These are phyloP conservation scores for Pardalotus punctatus DNA, from an alignment of 2,113 vertebrate genomes.

Conservation along the genomic window DNA sequence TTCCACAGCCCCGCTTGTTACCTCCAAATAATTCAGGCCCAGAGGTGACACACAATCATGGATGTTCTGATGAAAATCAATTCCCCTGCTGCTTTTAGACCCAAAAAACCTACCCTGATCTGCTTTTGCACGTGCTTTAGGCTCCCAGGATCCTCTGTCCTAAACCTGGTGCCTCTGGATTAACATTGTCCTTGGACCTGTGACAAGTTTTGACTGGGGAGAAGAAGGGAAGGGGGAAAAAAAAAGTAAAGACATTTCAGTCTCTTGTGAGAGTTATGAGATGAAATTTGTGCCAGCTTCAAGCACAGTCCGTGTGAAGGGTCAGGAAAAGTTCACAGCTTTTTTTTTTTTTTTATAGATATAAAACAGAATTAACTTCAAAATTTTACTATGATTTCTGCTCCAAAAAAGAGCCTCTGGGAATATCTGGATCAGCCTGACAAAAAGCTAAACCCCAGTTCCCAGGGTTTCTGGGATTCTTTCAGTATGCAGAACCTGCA, in stretches of 20 bases:
- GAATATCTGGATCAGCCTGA: not conserved
- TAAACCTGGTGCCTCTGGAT: not conserved
- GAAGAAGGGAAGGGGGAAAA: not conserved
- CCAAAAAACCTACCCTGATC: not conserved
- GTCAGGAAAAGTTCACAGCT: conserved; percentile 56
- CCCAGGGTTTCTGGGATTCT: not conserved
- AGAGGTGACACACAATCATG: not conserved
- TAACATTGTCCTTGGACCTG: not conserved
- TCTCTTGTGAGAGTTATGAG: not conserved
- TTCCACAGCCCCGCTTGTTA: not conserved
- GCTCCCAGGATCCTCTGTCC: not conserved
- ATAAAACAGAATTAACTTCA: not conserved
- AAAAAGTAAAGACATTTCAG: not conserved
- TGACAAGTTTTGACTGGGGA: not conserved
- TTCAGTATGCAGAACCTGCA: not conserved
- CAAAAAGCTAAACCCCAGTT: not conserved
- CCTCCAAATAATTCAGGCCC: not conserved
- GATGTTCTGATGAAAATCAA: not conserved
- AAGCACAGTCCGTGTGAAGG: conserved; percentile 23
- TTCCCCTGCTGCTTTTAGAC: not conserved
- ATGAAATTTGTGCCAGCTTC: conserved; percentile 45
- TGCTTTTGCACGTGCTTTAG: not conserved
- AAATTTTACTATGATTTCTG: not conserved
- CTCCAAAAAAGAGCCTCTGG: not conserved
- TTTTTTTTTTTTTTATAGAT: not conserved